Base-by-base conservation (phyloP, 2,888 invertebrate species). In the Myathropa florea region DNA sequence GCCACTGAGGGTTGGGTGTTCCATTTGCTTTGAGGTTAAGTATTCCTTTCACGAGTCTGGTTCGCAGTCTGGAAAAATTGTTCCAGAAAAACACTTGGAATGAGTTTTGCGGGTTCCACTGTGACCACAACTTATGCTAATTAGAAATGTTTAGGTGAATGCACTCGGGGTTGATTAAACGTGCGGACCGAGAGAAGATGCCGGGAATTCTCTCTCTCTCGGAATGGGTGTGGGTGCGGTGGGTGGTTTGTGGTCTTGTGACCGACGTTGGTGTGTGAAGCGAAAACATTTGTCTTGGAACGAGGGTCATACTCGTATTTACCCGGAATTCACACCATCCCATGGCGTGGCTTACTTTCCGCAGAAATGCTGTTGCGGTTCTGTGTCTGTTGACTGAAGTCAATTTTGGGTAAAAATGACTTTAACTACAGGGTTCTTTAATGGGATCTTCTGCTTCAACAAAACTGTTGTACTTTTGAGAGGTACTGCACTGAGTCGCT, bases 91-190 rank as follows among this genome's bases (percentile, higher is more conserved):
- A 21, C 3, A 14, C 46, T 18, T 12, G 26, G 18, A 67, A 24
- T 46, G 18, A 67, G 46, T 53, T 39, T 64, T 23, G 39, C 4
- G 28, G 46, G 6, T 67, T 46, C 46, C 12, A 28, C 53, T 53
- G 7, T 10, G 10, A 28, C 26, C 28, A n/a, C 65, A 65, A 67
- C 65, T 67, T 67, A 67, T 53, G 65, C 46, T 67, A 67, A 67
- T 67, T 67, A 53, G 65, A 67, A 67, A 67, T 65, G 39, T 9
- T 24, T 14, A 65, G 46, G 65, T 21, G 28, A 53, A 67, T 53
- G 26, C 18, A 67, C 65, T 18, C 46, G 46, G 28, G 46, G 3
- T 26, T 18, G 46, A 24, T 53, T 67, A 18, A 28, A n/a, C 6
- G 6, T 46, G n/a, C 18, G 4, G 39, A 46, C n/a, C 4, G 39